Evolutionary conservation across 2,113 vertebrate genomes (phyloP).

Genomic region (Leuciscus idus): DNA sequence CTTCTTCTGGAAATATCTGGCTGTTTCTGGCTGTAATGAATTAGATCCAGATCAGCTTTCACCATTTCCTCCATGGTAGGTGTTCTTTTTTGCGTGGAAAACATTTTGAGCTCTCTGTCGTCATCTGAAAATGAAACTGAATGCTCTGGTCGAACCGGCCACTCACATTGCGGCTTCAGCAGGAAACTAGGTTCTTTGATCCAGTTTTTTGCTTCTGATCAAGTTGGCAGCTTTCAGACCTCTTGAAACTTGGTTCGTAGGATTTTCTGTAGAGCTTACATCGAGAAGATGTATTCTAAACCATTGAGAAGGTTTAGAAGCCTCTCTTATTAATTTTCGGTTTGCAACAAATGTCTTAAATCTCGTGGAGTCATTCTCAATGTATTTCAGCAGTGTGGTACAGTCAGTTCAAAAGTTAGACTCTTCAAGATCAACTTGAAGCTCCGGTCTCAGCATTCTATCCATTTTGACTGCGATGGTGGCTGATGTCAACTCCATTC

Average conservation of each 20-base stretch:
- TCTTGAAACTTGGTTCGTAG: neutral
- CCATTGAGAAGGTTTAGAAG: slow-evolving; percentile 1
- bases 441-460: slow-evolving; percentile 20
- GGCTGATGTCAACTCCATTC: slow-evolving; percentile 28
- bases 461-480: slow-evolving; percentile 10
- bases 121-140: neutral
- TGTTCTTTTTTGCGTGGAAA: neutral
- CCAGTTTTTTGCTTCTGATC: neutral
- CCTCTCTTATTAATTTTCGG: slow-evolving; percentile 7
- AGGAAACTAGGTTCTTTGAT: neutral
- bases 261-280: neutral
- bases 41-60: neutral
- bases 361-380: neutral
- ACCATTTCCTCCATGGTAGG: neutral
- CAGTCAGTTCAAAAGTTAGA: slow-evolving; percentile 39
- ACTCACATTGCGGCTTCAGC: neutral
- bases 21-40: neutral
- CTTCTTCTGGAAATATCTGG: neutral
- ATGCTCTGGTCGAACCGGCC: neutral
- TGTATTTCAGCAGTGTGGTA: neutral
- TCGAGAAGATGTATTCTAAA: neutral
- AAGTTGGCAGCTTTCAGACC: neutral
- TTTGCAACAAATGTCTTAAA: slow-evolving; percentile 35
- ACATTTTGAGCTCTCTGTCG: neutral
- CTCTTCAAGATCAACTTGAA: neutral